These are phyloP conservation scores for Zaprionus capensis DNA, from an alignment of 1,140 invertebrate species.

Conservation along the genomic window DNA sequence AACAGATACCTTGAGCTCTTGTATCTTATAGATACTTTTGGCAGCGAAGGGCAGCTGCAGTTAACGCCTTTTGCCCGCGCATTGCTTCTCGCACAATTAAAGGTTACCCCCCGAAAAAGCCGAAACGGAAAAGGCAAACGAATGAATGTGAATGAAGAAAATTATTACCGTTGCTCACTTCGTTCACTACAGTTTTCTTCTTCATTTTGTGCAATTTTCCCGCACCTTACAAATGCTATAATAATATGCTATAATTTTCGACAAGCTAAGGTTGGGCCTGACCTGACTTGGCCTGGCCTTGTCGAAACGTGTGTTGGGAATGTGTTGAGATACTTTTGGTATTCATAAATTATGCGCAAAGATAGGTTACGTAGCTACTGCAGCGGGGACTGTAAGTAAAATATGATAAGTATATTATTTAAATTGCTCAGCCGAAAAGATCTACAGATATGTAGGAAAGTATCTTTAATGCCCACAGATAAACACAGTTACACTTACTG, in stretches of 20 bases:
- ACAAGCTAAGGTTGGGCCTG: neutral
- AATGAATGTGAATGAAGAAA: constrained; percentile 61
- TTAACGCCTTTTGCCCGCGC: constrained; percentile 22
- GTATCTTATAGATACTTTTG: constrained; percentile 67
- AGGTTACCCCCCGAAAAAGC: constrained; percentile 34
- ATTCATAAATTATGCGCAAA: neutral
- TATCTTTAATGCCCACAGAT: neutral
- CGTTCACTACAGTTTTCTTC: constrained; percentile 7
- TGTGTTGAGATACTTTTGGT: constrained; percentile 5
- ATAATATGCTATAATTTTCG: constrained; percentile 70
- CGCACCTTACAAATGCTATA: constrained; percentile 62
- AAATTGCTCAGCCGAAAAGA: neutral
- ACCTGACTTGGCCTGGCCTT: neutral
- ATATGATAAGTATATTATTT: neutral
- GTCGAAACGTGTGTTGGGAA: neutral
- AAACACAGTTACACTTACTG: neutral
- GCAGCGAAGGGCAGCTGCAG: constrained; percentile 26
- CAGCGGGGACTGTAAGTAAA: neutral
- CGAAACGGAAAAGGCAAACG: constrained; percentile 48
- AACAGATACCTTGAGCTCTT: constrained; percentile 20
- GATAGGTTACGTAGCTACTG: neutral
- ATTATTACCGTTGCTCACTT: constrained; percentile 39
- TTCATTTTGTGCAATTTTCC: constrained; percentile 41
- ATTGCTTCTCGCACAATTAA: constrained; percentile 59
- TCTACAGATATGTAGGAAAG: neutral